These are phyloP conservation scores for Bugulina stolonifera DNA, from an alignment of 2,888 invertebrate species.

Conservation along the genomic window DNA sequence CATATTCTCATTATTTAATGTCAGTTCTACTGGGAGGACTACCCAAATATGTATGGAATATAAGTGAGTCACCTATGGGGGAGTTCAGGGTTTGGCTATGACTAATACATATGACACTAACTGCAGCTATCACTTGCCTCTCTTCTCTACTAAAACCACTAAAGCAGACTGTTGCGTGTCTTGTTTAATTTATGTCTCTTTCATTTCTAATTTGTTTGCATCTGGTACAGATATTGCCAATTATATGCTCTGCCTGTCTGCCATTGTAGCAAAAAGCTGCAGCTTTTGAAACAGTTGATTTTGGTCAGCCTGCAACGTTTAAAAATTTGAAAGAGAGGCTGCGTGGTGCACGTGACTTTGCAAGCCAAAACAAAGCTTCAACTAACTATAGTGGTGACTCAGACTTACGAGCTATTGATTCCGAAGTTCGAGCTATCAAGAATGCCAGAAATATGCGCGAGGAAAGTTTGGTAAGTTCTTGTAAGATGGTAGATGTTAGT, in stretches of 20 bases:
- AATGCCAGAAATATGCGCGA: not conserved
- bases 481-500: too few relatives aligned
- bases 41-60: not conserved
- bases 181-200: not conserved
- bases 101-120: not conserved
- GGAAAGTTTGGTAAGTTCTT: constrained; percentile 18
- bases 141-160: not conserved
- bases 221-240: too few relatives aligned
- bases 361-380: not conserved
- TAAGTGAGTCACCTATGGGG: not conserved
- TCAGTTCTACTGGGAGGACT: constrained; percentile 16
- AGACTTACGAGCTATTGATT: not conserved
- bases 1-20: not conserved
- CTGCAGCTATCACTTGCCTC: not conserved
- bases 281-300: not conserved
- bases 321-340: constrained; percentile 7
- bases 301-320: not conserved
- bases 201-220: not conserved
- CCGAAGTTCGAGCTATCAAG: not conserved
- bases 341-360: not conserved
- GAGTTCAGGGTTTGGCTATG: not conserved
- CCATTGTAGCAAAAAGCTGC: not conserved
- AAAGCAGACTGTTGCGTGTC: not conserved
- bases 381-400: not conserved
- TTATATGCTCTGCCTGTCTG: too few relatives aligned